Evolutionary conservation across 1,140 invertebrate genomes (phyloP), one percentile per base, ranked within the genome.

Genomic region (Neotoxoptera formosana): DNA sequence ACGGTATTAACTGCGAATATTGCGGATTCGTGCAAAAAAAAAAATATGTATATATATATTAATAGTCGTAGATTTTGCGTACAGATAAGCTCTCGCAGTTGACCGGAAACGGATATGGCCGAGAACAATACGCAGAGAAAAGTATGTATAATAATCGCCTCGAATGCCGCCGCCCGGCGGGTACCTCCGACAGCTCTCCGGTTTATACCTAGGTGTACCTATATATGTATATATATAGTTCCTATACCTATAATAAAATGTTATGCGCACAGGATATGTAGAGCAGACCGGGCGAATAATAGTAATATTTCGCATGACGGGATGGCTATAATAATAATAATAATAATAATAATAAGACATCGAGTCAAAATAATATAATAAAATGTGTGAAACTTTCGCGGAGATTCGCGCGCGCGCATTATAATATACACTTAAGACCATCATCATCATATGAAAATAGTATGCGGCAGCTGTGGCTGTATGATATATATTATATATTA

Each of bases 41-140:
- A 21, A 41, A 45, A 45, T 6, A 76, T n/a, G 14, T 60, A 60
- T 14, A 67, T 56, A 53, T 53, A 23, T 25, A 56, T 56, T 7
- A 76, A 76, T 76, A 17, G n/a, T 76, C 56, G 17, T n/a, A 67
- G 89, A 90, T 90, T 90, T 90, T 41, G 89, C 53, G 14, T 4
- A 7, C 2, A 41, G 81, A 84, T 53, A 93, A 84, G 23, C 11
- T 56, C 20, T n/a, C n/a, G n/a, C n/a, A 25, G 56, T 53, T 30
- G 81, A 86, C 36, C 91, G 91, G 91, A 93, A 93, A 84, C 91
- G 91, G 91, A 93, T 93, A 30, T 41, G 47, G 17, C 48, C 7
- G 91, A 93, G 76, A 93, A 93, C 76, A 93, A 93, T 93, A 53
- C 14, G 21, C 23, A 11, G n/a, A 91, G 41, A 48, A 81, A 83